These are phyloP conservation scores for Palythoa heliodiscus DNA, from an alignment of 92 coral and sea anemone species.

Conservation along the genomic window DNA sequence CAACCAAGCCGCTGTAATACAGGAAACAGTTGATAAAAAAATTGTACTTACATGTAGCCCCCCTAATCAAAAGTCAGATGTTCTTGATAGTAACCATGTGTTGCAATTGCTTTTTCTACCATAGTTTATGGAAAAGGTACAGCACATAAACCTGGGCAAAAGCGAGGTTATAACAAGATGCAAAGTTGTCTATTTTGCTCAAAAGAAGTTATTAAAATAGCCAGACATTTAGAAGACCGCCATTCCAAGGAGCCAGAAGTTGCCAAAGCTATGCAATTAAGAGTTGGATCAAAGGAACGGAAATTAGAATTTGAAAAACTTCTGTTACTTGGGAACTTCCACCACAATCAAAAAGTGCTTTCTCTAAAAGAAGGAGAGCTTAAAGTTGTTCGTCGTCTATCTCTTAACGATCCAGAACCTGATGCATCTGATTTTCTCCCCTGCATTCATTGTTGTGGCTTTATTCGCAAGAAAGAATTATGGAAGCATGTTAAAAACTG, in stretches of 20 bases:
- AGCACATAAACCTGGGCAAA: not conserved
- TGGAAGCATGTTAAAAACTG: constrained; percentile 50
- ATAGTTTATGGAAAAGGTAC: constrained; percentile 9
- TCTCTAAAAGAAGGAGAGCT: constrained; percentile 46
- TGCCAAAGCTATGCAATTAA: constrained; percentile 17
- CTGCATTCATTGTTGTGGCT: constrained; percentile 45
- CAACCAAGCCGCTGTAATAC: not conserved
- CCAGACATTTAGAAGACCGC: constrained; percentile 50
- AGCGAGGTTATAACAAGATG: constrained; percentile 3
- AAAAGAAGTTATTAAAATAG: constrained; percentile 11
- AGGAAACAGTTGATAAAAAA: not conserved
- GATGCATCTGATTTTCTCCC: constrained; percentile 41
- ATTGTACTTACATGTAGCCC: not conserved
- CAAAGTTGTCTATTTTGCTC: constrained; percentile 25
- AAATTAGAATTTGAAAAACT: constrained; percentile 37
- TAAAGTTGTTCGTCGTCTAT: constrained; percentile 43
- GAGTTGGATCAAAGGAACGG: constrained; percentile 1
- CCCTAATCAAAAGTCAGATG: not conserved
- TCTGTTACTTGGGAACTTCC: constrained; percentile 47
- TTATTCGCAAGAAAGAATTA: constrained; percentile 27
- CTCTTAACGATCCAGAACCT: constrained; percentile 23
- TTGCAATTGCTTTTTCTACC: not conserved
- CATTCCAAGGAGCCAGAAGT: constrained; percentile 51
- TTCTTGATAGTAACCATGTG: not conserved
- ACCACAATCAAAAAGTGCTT: constrained; percentile 54